Evolutionary conservation across 2,888 invertebrate genomes (phyloP).

Genomic region (Baccha elongata): DNA sequence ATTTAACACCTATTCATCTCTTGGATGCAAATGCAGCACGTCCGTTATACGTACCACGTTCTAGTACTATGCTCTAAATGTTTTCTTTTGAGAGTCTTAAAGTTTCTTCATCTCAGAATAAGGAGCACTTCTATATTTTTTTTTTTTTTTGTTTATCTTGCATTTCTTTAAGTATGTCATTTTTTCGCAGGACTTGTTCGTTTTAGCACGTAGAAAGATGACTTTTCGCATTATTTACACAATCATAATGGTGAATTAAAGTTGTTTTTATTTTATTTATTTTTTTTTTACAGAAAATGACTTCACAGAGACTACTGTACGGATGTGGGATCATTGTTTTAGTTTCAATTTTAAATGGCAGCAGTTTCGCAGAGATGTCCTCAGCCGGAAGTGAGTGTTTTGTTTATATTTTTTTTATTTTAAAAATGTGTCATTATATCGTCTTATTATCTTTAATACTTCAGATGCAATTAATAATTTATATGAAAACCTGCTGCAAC

Average conservation of each 20-base stretch:
- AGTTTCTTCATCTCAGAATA: constrained; percentile 46
- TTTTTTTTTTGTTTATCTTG: constrained; percentile 45
- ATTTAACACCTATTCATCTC: not conserved
- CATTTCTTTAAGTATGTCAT: constrained; percentile 38
- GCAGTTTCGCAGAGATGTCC: constrained; percentile 75
- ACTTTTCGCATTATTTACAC: constrained; percentile 52
- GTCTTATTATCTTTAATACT: not conserved
- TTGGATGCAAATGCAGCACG: constrained; percentile 16
- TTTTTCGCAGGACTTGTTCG: constrained; percentile 7
- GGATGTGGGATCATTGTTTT: constrained; percentile 65
- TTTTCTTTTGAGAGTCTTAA: constrained; percentile 34
- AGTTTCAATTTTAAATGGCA: constrained; percentile 55
- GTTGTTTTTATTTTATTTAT: constrained; percentile 35
- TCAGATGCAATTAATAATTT: constrained; percentile 78
- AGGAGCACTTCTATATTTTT: constrained; percentile 53
- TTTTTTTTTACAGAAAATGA: constrained; percentile 63
- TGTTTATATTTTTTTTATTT: not conserved
- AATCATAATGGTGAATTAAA: constrained; percentile 61
- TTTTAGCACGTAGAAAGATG: not conserved
- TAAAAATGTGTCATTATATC: not conserved
- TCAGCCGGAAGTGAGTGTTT: constrained; percentile 71
- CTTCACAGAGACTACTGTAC: constrained; percentile 64
- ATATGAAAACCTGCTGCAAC: constrained; percentile 81
- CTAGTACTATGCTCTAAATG: constrained; percentile 32
- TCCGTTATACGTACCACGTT: not conserved